Conservation (phyloP, 2,113 vertebrate genomes). For the Erinaceus europaeus region DNA sequence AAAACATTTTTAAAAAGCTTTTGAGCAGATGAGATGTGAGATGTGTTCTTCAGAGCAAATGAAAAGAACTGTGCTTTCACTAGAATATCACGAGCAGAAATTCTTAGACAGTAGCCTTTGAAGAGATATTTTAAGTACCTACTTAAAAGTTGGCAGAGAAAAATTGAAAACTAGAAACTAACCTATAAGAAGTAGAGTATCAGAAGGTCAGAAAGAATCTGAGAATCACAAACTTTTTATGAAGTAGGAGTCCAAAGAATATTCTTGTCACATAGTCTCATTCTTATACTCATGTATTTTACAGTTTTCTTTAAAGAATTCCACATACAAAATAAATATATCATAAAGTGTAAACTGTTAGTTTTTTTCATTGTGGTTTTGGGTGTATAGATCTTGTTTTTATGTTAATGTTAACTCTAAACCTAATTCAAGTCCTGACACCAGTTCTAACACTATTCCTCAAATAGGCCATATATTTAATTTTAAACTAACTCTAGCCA, state of each 20-base stretch:
- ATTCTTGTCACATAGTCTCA: neutral
- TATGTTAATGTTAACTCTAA: no score
- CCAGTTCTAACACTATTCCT: no score
- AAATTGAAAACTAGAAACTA: conserved; percentile 7
- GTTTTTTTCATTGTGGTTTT: no score
- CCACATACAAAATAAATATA: neutral
- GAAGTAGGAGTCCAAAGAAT: neutral
- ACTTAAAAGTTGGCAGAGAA: conserved; percentile 40
- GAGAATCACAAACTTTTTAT: neutral
- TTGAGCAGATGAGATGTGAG: conserved; percentile 56
- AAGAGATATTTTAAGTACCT: conserved; percentile 63
- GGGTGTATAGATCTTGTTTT: no score
- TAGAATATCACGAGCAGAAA: conserved; percentile 51
- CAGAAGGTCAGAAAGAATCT: neutral
- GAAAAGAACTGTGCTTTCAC: conserved; percentile 60
- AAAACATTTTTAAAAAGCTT: conserved; percentile 75
- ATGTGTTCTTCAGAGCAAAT: conserved; percentile 62
- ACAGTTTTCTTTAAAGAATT: neutral
- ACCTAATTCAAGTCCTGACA: no score
- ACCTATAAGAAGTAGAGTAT: neutral
- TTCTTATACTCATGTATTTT: neutral
- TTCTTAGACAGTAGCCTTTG: conserved; percentile 50
- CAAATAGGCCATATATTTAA: no score
- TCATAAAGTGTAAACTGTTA: neutral
- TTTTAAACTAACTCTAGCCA: no score